Base-by-base conservation (phyloP, 2,797 vertebrate genomes). In the Rhabdophis nuchalis region DNA sequence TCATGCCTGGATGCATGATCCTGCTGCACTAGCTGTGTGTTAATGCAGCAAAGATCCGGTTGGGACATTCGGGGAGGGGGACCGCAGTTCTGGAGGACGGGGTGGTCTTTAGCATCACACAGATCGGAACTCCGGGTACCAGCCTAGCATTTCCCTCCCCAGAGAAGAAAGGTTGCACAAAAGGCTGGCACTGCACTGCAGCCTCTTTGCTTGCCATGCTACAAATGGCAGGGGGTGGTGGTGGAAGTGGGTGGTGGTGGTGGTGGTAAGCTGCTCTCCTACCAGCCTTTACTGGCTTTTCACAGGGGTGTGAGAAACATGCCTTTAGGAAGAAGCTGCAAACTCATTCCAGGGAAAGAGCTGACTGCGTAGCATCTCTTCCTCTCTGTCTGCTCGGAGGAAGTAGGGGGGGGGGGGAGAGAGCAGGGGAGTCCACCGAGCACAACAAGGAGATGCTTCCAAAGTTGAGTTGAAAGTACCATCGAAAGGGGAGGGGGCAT, bases 31-130 rank as follows among this genome's bases (percentile, higher is more conserved):
- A 58, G 91, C 91, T 87, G 91, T 50, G 91, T 53, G 90, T 89
- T 92, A 91, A 93, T 16, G 93, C 94, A 90, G 89, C 93, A 96
- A 92, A 90, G 91, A 95, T 94, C 94, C 95, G 95, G 94, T 89
- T 90, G 25, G 94, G 89, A 77, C 89, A 50, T 72, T 94, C 93
- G 92, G 10, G 91, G 92, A 61, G 50, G 92, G 91, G 36, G 58
- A 93, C 92, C n/a, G 90, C 91, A 94, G 86, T 86, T 54, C 72
- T 41, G 36, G 77, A 64, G 91, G 64, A 92, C 5, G 18, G 91
- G 58, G 11, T 12, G 27, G 90, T 14, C 36, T 93, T 29, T 64
- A 93, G 85, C 82, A 95, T 88, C 90, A 87, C 88, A 90, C 88
- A 82, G 87, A 95, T 89, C 68, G 54, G 87, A 9, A 32, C 11